Base-by-base conservation (phyloP, 1,140 invertebrate species). In the Sitophilus oryzae region DNA sequence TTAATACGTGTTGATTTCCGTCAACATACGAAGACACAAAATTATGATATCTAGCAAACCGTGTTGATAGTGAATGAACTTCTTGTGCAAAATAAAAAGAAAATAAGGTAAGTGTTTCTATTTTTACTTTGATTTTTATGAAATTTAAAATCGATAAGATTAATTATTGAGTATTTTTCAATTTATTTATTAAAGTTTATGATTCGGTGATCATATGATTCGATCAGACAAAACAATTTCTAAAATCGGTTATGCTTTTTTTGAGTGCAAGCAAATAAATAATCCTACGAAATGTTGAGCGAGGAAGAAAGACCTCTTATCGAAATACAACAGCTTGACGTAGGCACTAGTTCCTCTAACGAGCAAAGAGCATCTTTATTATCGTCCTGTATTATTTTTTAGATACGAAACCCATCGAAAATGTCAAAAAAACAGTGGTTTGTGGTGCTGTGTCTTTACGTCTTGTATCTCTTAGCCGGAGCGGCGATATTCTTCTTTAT, bases 351-450 rank as follows among this genome's bases (percentile, higher is more conserved):
- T n/a, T n/a, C n/a, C n/a, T n/a, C n/a, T n/a, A n/a, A n/a, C n/a
- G n/a, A n/a, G n/a, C n/a, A n/a, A n/a, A n/a, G n/a, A n/a, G n/a
- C n/a, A n/a, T n/a, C n/a, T n/a, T n/a, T n/a, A n/a, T n/a, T n/a
- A n/a, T n/a, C n/a, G n/a, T n/a, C n/a, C n/a, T 30, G 15, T 30
- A 14, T 6, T 46, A 6, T 21, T 47, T 51, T 51, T 18, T 22
- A 51, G 49, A 43, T 30, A 8, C 0, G 20, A 3, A 41, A 42
- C 19, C 6, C n/a, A 8, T 11, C 38, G 1, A 45, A 46, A 75
- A 88, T 89, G 86, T 86, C 85, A 70, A 87, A 85, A 67, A 87
- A 83, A 74, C 84, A 88, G 76, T 83, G 86, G 80, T 77, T 87
- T 36, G 80, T 83, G 43, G 76, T 89, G 71, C 73, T 88, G 59